These are phyloP conservation scores for Borostomias antarcticus DNA, from an alignment of 2,797 vertebrate species.

Conservation along the genomic window DNA sequence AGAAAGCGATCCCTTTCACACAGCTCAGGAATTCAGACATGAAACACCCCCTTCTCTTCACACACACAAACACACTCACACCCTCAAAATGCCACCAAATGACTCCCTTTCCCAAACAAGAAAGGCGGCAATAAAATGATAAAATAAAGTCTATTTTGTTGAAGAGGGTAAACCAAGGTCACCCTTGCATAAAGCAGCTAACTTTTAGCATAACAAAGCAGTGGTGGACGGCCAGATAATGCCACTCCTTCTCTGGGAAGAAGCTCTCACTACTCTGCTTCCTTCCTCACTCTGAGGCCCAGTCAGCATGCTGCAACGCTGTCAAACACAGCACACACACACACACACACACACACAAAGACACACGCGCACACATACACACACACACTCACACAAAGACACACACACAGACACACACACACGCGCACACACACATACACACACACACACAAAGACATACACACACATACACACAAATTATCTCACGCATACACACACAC, in stretches of 20 bases:
- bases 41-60: slow-evolving; percentile 61
- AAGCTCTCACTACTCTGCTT: slow-evolving; percentile 69
- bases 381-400: background rate
- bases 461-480: background rate
- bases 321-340: slow-evolving; percentile 32
- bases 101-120: slow-evolving; percentile 67
- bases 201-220: slow-evolving; percentile 80
- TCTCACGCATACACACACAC: background rate
- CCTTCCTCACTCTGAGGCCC: slow-evolving; percentile 67
- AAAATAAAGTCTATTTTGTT: slow-evolving; percentile 79
- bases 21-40: slow-evolving; percentile 75
- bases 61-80: slow-evolving; percentile 65
- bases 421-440: background rate
- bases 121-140: slow-evolving; percentile 77
- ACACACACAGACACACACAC: slow-evolving; percentile 18
- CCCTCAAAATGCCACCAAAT: slow-evolving; percentile 74
- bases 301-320: slow-evolving; percentile 56
- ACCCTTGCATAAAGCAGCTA: slow-evolving; percentile 71
- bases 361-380: background rate
- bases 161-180: slow-evolving; percentile 77
- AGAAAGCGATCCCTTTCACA: slow-evolving; percentile 74
- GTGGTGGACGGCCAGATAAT: slow-evolving; percentile 75
- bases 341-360: background rate
- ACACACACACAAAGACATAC: slow-evolving; percentile 17
- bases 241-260: slow-evolving; percentile 76